Conservation (phyloP, 2,888 invertebrate species). For the Acanthopleura granulata region DNA sequence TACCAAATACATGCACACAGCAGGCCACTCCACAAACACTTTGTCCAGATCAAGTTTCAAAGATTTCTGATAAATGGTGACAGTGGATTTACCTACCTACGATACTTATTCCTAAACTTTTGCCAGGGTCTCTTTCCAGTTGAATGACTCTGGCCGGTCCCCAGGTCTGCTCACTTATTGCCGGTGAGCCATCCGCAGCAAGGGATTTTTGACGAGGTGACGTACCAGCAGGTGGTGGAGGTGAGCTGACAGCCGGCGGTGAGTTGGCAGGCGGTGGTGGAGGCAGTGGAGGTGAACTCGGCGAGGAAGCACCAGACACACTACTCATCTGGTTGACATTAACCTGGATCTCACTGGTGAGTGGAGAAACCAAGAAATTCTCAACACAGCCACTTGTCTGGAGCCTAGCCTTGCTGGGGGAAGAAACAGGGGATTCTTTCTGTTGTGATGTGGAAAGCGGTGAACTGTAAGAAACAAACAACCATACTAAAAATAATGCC, state of each 20-base stretch:
- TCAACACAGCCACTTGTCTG: neutral
- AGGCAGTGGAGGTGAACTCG: neutral
- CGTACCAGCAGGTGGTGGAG: conserved; percentile 16
- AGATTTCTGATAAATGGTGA: no score
- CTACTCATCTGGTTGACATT: no score
- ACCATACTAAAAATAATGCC: neutral
- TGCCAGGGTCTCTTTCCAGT: conserved; percentile 79
- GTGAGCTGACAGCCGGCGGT: neutral
- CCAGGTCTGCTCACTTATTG: conserved; percentile 74
- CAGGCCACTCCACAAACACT: no score
- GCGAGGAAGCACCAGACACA: neutral
- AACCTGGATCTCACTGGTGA: no score
- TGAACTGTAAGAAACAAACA: neutral
- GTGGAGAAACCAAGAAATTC: neutral
- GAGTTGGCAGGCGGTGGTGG: neutral
- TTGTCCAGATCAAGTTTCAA: no score
- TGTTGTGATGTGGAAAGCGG: neutral
- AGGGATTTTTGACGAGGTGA: conserved; percentile 44
- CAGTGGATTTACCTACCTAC: conserved; percentile 81
- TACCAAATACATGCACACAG: no score
- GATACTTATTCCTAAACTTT: conserved; percentile 95
- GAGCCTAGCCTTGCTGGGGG: neutral
- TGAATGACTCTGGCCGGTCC: conserved; percentile 84
- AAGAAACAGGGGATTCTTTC: neutral
- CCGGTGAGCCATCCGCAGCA: conserved; percentile 48